Evolutionary conservation across 2,888 invertebrate genomes (phyloP).

Genomic region (Synanthedon vespiformis): DNA sequence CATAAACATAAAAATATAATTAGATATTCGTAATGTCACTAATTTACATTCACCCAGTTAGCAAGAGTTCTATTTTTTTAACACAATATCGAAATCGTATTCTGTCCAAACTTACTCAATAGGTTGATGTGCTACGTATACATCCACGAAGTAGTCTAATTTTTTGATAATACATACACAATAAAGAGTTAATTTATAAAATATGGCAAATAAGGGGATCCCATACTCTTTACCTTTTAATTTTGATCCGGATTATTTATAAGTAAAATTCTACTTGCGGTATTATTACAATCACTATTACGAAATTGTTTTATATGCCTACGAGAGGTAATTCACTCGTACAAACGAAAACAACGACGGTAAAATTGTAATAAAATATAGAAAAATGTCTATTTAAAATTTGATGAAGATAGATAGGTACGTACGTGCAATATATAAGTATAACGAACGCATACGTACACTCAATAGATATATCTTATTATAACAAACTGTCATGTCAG

Average conservation of each 20-base stretch:
- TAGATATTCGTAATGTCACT: conserved; percentile 25
- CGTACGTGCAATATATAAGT: too few relatives aligned
- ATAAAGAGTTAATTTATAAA: conserved; percentile 52
- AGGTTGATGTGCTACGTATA: conserved; percentile 13
- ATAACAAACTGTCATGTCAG: too few relatives aligned
- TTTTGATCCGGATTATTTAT: conserved; percentile 30
- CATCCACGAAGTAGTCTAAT: conserved; percentile 16
- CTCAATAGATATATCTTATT: too few relatives aligned
- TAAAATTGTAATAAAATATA: not conserved
- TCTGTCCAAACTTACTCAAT: conserved; percentile 6
- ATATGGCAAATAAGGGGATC: conserved; percentile 53
- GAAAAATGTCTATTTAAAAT: too few relatives aligned
- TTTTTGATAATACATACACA: conserved; percentile 23
- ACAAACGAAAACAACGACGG: not conserved
- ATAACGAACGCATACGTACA: too few relatives aligned
- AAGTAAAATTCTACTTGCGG: conserved; percentile 7
- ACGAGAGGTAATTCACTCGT: not conserved
- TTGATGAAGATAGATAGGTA: too few relatives aligned
- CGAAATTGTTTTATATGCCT: not conserved
- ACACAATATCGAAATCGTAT: conserved; percentile 14
- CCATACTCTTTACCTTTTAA: conserved; percentile 29
- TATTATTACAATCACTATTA: not conserved
- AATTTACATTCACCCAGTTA: conserved; percentile 26
- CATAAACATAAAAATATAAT: not conserved
- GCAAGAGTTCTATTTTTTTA: conserved; percentile 28